A percentile compares a stretch with the other conserved stretches of the same genome.
Evolutionary conservation across 35 echinoderm and acorn worm species (phyloP).

Genomic region (Diadema setosum): DNA sequence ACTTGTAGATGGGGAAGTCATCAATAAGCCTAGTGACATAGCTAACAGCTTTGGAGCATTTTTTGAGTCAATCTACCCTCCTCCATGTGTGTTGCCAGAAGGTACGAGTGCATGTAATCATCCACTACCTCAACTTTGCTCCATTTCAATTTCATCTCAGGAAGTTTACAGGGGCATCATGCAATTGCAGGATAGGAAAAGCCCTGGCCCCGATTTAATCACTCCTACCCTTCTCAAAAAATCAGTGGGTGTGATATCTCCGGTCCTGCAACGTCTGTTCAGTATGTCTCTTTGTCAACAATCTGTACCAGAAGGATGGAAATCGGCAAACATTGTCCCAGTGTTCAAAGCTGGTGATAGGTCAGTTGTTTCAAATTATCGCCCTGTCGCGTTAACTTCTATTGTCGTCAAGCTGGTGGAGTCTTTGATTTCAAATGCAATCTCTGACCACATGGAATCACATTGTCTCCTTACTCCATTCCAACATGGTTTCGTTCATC

Average conservation of each 20-base stretch:
- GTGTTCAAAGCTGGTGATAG: constrained; percentile 43
- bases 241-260: not conserved
- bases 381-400: constrained; percentile 24
- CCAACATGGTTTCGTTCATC: constrained; percentile 11
- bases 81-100: not conserved
- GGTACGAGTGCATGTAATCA: not conserved
- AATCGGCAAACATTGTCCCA: constrained; percentile 14
- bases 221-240: not conserved
- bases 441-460: too few relatives aligned
- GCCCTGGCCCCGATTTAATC: not conserved
- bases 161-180: not conserved
- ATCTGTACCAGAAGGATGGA: constrained; percentile 5
- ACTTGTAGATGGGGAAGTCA: not conserved
- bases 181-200: not conserved
- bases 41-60: not conserved
- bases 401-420: constrained; percentile 17
- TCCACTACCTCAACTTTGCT: not conserved
- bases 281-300: not conserved
- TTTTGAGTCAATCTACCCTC: constrained; percentile 11
- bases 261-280: constrained; percentile 1
- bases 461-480: not conserved
- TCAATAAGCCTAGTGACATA: constrained; percentile 4
- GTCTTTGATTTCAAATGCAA: too few relatives aligned
- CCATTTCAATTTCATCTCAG: not conserved
- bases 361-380: constrained; percentile 28